A percentile compares a stretch with the other conserved stretches of the same genome.
Conservation (phyloP, 2,888 invertebrate species). For the Drosophila testacea region DNA sequence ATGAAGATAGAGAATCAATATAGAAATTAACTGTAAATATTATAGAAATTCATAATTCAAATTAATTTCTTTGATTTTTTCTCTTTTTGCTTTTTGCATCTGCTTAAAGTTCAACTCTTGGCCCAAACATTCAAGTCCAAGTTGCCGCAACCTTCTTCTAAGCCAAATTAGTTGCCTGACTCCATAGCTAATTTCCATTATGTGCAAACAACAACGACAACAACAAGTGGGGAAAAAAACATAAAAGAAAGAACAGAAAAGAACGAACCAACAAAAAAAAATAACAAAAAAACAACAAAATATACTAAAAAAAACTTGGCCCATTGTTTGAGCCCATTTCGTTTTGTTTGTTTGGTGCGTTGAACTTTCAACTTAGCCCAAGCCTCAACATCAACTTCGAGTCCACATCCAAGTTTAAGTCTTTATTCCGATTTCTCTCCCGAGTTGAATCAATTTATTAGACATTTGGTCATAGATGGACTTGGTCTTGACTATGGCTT, state of each 20-base stretch:
- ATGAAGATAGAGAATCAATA: conserved; percentile 2
- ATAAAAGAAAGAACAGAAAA: conserved; percentile 12
- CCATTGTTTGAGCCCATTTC: conserved; percentile 35
- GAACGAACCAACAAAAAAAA: conserved; percentile 22
- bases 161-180: conserved; percentile 53
- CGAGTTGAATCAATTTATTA: conserved; percentile 62
- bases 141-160: conserved; percentile 43
- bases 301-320: conserved; percentile 16
- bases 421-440: conserved; percentile 43
- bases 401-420: conserved; percentile 15
- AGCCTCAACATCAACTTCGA: conserved; percentile 18
- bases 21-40: conserved; percentile 47
- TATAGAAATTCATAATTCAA: conserved; percentile 49
- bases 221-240: conserved; percentile 18
- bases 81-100: conserved; percentile 33
- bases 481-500: neutral
- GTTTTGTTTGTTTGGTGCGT: conserved; percentile 44
- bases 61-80: conserved; percentile 24
- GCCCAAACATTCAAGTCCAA: conserved; percentile 10
- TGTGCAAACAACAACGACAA: conserved; percentile 18
- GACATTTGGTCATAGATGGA: conserved; percentile 40
- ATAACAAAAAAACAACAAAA: conserved; percentile 1
- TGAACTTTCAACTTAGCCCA: conserved; percentile 73
- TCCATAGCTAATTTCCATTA: conserved; percentile 62
- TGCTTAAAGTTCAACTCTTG: conserved; percentile 51